Evolutionary conservation across 2,797 vertebrate species (phyloP).

Genomic region (Chiropotes sagulatus): DNA sequence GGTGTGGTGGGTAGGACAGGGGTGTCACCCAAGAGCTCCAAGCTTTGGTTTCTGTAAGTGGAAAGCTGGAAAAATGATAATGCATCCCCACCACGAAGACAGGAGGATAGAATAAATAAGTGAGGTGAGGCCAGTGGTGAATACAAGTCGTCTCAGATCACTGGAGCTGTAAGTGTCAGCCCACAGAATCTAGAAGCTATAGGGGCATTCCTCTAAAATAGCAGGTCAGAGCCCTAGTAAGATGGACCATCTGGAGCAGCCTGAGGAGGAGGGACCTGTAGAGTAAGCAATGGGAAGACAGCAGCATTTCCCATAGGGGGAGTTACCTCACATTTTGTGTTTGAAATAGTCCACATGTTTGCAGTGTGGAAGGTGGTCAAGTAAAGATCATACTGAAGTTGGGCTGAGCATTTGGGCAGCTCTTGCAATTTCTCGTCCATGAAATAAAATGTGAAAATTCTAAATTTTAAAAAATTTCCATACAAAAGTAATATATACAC

Average conservation of each 20-base stretch:
- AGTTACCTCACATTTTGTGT: not conserved
- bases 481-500: not conserved
- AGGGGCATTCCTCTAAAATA: not conserved
- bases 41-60: not conserved
- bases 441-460: not conserved
- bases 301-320: not conserved
- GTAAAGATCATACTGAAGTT: rapidly evolving
- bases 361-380: not conserved
- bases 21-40: not conserved
- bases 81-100: rapidly evolving
- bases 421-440: not conserved
- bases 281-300: not conserved
- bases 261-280: not conserved
- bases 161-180: rapidly evolving
- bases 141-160: rapidly evolving
- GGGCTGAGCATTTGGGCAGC: rapidly evolving
- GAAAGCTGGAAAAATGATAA: not conserved
- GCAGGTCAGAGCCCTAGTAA: not conserved
- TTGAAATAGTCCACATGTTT: not conserved
- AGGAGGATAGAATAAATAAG: not conserved
- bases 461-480: not conserved
- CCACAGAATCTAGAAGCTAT: rapidly evolving
- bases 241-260: not conserved
- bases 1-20: not conserved
- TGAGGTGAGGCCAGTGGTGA: rapidly evolving